A percentile compares a stretch with the other conserved stretches of the same genome.
phyloP scores from a whole-genome alignment of 2,888 invertebrate genomes.

The Conomelus anceps region DNA sequence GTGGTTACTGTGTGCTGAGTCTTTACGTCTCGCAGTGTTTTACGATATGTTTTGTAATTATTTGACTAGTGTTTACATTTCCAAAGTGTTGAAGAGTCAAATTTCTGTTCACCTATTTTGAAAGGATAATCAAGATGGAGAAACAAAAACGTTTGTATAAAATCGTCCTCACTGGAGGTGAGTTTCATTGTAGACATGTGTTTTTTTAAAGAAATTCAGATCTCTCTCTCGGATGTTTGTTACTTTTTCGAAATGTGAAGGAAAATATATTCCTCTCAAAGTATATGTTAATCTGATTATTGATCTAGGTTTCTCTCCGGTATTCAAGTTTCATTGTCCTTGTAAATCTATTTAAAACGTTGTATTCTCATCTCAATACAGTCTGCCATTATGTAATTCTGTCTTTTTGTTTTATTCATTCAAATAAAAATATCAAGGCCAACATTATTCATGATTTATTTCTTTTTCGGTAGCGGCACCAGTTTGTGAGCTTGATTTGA shows the following conservation, averaged over 20 bases:
- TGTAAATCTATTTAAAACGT: neutral
- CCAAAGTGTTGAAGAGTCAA: neutral
- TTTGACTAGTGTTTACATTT: neutral
- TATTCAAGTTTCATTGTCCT: neutral
- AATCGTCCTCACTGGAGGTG: conserved; percentile 85
- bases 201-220: neutral
- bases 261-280: neutral
- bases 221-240: neutral
- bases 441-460: neutral
- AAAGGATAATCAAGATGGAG: conserved; percentile 39
- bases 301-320: neutral
- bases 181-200: conserved; percentile 40
- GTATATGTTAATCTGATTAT: neutral
- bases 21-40: neutral
- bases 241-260: neutral
- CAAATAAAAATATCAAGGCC: neutral
- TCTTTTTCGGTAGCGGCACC: too few species aligned
- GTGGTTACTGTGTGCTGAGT: neutral
- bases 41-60: neutral
- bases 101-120: neutral
- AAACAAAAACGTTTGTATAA: conserved; percentile 67
- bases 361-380: neutral
- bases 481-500: too few species aligned
- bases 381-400: neutral
- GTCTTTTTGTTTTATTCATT: neutral